A percentile compares a stretch with the other conserved stretches of the same genome.
These are phyloP conservation scores for Lycopodina hypogea DNA, from an alignment of 37 sponge, comb jelly and placozoan species.

Conservation along the genomic window DNA sequence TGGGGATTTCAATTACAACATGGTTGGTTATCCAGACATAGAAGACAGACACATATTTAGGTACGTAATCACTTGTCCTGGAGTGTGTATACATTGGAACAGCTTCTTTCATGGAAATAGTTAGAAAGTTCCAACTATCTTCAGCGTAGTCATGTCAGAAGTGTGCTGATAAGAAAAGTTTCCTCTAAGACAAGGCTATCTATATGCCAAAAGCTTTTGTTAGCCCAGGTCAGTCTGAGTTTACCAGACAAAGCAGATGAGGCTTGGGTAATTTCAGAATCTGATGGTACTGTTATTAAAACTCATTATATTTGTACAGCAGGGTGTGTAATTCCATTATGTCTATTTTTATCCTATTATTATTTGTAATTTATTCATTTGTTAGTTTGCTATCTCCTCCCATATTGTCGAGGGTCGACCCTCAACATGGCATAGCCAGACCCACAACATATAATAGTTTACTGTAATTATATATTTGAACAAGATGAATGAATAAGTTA, in stretches of 20 bases:
- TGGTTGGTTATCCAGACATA: neutral
- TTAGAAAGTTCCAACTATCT: neutral
- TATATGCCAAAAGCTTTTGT: no score
- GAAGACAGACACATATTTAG: neutral
- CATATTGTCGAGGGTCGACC: no score
- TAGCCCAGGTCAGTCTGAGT: neutral
- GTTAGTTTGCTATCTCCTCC: no score
- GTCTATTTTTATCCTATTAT: neutral
- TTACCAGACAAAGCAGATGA: neutral
- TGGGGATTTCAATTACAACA: neutral
- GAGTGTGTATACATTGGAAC: neutral
- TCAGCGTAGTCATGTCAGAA: no score
- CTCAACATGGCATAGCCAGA: no score
- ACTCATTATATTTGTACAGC: conserved; percentile 27
- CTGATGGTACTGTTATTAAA: conserved; percentile 1
- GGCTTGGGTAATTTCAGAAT: conserved; percentile 7
- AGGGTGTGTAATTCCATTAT: conserved; percentile 5
- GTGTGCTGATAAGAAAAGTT: no score
- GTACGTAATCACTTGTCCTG: neutral
- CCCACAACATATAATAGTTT: no score
- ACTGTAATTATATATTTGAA: no score
- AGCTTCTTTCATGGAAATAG: neutral
- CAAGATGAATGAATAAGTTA: no score
- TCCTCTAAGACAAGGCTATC: no score
- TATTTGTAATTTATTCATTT: no score